phyloP scores from a whole-genome alignment of 53 echinoderm and acorn worm genomes.

The Crossaster papposus region DNA sequence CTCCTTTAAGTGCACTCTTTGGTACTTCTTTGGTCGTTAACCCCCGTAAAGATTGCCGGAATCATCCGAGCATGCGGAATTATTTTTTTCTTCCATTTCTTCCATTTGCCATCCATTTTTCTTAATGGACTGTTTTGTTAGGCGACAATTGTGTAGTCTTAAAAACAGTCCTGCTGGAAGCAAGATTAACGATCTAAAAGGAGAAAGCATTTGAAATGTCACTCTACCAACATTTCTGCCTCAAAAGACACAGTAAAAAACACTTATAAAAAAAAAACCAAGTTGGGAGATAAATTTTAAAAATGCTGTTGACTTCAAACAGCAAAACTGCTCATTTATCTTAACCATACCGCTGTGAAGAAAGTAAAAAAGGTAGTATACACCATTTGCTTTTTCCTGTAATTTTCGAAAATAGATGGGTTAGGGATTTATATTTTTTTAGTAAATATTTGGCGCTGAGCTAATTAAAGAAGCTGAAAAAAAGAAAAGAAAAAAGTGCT shows the following conservation, averaged over 20 bases:
- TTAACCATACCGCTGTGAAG: background rate
- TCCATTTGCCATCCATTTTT: constrained; percentile 7
- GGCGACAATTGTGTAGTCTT: background rate
- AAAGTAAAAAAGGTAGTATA: no score
- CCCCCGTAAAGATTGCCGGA: background rate
- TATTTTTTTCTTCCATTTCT: constrained; percentile 19
- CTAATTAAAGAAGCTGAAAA: no score
- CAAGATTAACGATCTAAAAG: background rate
- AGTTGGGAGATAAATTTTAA: no score
- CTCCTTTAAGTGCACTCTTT: constrained; percentile 34
- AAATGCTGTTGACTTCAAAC: no score
- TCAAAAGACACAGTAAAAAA: no score
- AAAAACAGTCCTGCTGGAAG: background rate
- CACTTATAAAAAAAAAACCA: no score
- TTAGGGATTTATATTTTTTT: no score
- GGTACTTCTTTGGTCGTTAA: constrained; percentile 28
- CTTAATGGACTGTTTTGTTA: constrained; percentile 51
- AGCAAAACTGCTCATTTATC: no score
- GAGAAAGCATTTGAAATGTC: background rate
- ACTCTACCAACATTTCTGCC: background rate
- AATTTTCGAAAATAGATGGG: no score
- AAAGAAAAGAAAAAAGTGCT: no score
- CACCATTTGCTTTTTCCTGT: no score
- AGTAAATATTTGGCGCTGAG: no score
- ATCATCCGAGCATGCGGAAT: background rate